A percentile compares a stretch with the other conserved stretches of the same genome.
Conservation (phyloP, 2,797 vertebrate species). For the Aeoliscus strigatus region DNA sequence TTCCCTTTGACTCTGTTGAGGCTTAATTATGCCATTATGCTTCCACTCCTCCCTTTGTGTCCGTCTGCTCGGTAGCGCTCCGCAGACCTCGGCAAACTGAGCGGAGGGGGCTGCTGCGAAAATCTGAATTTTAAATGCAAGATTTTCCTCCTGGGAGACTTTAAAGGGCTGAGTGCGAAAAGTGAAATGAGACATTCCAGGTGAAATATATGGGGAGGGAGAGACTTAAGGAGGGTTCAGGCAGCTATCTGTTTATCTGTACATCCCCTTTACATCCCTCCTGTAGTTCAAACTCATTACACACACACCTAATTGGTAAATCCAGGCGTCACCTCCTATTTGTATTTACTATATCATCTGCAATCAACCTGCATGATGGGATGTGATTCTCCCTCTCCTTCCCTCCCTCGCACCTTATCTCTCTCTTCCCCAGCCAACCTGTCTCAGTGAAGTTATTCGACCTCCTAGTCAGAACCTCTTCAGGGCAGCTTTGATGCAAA, state of each 20-base stretch:
- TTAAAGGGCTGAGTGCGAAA: slow-evolving; percentile 1
- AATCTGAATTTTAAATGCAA: slow-evolving; percentile 37
- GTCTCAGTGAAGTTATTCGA: slow-evolving; percentile 22
- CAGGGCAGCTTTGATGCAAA: no score
- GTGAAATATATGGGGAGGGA: not conserved
- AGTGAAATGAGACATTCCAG: slow-evolving; percentile 8
- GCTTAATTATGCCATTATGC: slow-evolving; percentile 31
- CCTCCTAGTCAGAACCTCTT: slow-evolving; percentile 33
- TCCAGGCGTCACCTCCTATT: slow-evolving; percentile 19
- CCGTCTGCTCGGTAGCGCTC: slow-evolving; percentile 8
- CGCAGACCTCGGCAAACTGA: slow-evolving; percentile 17
- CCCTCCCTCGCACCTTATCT: slow-evolving; percentile 25
- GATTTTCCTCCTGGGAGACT: slow-evolving; percentile 17
- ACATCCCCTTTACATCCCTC: slow-evolving; percentile 24
- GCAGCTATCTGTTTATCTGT: slow-evolving; percentile 16
- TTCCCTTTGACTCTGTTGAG: slow-evolving; percentile 15
- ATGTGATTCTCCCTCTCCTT: slow-evolving; percentile 27
- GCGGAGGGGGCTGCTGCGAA: slow-evolving; percentile 20
- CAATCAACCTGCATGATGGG: slow-evolving; percentile 24
- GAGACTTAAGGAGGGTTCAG: no score
- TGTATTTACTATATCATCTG: slow-evolving; percentile 18
- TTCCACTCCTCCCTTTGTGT: slow-evolving; percentile 10
- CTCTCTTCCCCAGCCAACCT: not conserved
- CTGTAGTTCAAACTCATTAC: slow-evolving; percentile 44
- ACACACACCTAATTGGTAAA: slow-evolving; percentile 41